Conservation (phyloP, 2,888 invertebrate species). For the Stenchaetothrips biformis region DNA sequence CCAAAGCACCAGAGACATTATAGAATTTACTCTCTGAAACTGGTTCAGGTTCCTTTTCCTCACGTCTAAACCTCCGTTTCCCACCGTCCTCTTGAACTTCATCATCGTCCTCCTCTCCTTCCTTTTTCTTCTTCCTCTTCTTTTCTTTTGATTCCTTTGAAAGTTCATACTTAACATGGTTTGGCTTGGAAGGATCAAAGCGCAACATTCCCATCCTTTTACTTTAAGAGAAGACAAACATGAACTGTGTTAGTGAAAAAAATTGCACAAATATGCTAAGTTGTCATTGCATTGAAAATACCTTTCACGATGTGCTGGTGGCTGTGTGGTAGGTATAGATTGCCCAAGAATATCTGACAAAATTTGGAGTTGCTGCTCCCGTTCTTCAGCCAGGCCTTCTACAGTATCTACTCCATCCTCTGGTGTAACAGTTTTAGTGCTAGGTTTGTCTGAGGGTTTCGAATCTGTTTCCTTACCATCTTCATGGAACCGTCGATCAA, state of each 20-base stretch:
- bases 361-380: conserved; percentile 53
- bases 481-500: conserved; percentile 69
- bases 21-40: neutral
- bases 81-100: neutral
- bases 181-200: conserved; percentile 62
- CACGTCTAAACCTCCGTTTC: neutral
- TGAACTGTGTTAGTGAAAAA: neutral
- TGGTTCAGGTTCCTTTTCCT: conserved; percentile 13
- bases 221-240: neutral
- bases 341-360: conserved; percentile 54
- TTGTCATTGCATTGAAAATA: neutral
- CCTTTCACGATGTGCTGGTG: neutral
- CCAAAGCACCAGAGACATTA: neutral
- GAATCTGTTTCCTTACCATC: conserved; percentile 47
- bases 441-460: neutral
- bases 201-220: conserved; percentile 52
- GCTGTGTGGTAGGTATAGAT: conserved; percentile 42
- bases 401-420: conserved; percentile 44
- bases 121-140: conserved; percentile 39
- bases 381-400: conserved; percentile 48
- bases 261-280: neutral
- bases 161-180: conserved; percentile 59
- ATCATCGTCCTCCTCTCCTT: neutral
- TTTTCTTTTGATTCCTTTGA: conserved; percentile 40
- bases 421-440: neutral